Evolutionary conservation across 2,797 vertebrate species (phyloP).

Genomic region (Sciurus carolinensis): DNA sequence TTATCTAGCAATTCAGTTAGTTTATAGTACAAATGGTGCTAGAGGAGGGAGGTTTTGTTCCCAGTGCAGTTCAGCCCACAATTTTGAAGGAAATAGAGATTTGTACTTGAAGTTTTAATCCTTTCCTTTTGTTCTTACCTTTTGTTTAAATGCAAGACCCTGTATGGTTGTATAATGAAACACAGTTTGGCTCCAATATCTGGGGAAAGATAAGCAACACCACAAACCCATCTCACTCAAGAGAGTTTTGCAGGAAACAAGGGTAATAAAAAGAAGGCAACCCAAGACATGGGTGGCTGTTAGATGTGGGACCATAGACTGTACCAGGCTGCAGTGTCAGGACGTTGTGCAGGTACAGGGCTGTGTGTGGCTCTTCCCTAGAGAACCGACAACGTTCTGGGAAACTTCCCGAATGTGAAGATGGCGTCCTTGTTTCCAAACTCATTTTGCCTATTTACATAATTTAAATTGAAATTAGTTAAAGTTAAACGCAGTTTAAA

Average conservation of each 20-base stretch:
- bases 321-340: neutral
- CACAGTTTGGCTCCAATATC: neutral
- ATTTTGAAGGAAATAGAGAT: neutral
- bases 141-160: neutral
- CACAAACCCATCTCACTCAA: neutral
- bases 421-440: neutral
- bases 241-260: neutral
- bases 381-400: neutral
- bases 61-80: neutral
- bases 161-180: neutral
- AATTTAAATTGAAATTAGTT: neutral
- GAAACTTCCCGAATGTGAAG: neutral
- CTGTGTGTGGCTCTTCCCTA: neutral
- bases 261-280: neutral
- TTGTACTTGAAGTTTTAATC: neutral
- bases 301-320: neutral
- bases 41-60: too few species aligned
- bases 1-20: neutral
- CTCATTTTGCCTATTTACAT: neutral
- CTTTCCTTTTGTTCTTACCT: neutral
- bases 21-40: neutral
- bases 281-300: neutral
- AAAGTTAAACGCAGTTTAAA: neutral
- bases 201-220: neutral
- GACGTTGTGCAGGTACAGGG: accelerated